Conservation (phyloP, 2,797 vertebrate genomes). For the Danio kyathit region DNA sequence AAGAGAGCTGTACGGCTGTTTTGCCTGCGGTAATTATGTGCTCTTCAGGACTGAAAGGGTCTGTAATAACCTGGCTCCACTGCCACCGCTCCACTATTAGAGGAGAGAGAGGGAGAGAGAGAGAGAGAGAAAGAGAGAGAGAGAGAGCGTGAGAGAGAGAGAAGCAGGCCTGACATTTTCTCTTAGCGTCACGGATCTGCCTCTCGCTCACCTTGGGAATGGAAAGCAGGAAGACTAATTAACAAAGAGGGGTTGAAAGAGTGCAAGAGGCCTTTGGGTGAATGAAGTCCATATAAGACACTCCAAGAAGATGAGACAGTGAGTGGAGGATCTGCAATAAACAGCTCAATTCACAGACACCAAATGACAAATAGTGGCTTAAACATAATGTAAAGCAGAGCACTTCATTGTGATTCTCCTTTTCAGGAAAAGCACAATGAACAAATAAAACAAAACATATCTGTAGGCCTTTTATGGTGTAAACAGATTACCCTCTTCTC, state of each 20-base stretch:
- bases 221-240: slow-evolving; percentile 81
- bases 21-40: slow-evolving; percentile 26
- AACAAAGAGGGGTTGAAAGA: slow-evolving; percentile 77
- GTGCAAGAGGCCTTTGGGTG: slow-evolving; percentile 51
- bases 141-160: neutral
- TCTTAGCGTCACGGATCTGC: slow-evolving; percentile 78
- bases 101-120: neutral
- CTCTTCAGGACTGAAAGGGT: slow-evolving; percentile 42
- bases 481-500: neutral
- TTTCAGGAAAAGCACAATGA: neutral
- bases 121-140: slow-evolving; percentile 21
- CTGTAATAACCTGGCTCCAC: slow-evolving; percentile 34
- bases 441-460: neutral
- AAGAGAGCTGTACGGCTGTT: slow-evolving; percentile 22
- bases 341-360: slow-evolving; percentile 14
- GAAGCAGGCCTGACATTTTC: slow-evolving; percentile 73
- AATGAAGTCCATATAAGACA: slow-evolving; percentile 42
- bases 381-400: slow-evolving; percentile 1
- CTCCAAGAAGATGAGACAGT: slow-evolving; percentile 9
- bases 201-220: slow-evolving; percentile 80
- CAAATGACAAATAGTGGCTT: neutral
- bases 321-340: slow-evolving; percentile 13
- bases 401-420: neutral
- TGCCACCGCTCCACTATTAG: slow-evolving; percentile 29
- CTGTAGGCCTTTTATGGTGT: neutral